Evolutionary conservation across 2,113 vertebrate genomes (phyloP).

Genomic region (Xiphias gladius): DNA sequence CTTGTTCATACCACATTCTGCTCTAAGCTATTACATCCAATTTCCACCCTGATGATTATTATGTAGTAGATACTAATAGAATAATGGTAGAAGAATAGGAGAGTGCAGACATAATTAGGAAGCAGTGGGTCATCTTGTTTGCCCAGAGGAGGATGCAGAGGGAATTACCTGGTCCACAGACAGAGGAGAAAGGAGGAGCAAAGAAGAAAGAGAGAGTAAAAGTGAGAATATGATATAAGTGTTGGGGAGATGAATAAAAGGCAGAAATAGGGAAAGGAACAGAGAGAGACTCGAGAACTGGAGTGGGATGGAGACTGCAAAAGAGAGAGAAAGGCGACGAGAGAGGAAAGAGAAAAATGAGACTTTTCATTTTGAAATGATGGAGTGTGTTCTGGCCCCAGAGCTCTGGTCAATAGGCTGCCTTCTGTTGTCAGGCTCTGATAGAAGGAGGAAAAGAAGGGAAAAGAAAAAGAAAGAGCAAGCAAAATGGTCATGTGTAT

Average conservation of each 20-base stretch:
- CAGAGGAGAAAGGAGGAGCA: constrained; percentile 8
- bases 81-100: constrained; percentile 69
- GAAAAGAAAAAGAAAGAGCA: constrained; percentile 10
- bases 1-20: constrained; percentile 62
- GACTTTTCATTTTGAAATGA: constrained; percentile 71
- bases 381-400: constrained; percentile 65
- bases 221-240: constrained; percentile 30
- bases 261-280: constrained; percentile 9
- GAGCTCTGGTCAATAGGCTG: constrained; percentile 70
- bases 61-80: constrained; percentile 75
- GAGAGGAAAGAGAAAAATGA: constrained; percentile 58
- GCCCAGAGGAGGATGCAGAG: constrained; percentile 60
- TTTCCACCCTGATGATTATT: constrained; percentile 76
- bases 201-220: constrained; percentile 2
- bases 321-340: constrained; percentile 34
- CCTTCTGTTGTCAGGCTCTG: constrained; percentile 62
- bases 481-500: constrained; percentile 26
- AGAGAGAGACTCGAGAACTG: constrained; percentile 23
- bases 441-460: constrained; percentile 35
- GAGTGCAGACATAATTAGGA: constrained; percentile 71
- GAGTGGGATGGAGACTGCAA: constrained; percentile 27
- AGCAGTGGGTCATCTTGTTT: constrained; percentile 72
- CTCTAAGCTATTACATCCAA: constrained; percentile 72
- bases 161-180: constrained; percentile 71
- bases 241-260: constrained; percentile 25